Base-by-base conservation (phyloP, 37 sponge, comb jelly and placozoan genomes). In the Agelas oroides region DNA sequence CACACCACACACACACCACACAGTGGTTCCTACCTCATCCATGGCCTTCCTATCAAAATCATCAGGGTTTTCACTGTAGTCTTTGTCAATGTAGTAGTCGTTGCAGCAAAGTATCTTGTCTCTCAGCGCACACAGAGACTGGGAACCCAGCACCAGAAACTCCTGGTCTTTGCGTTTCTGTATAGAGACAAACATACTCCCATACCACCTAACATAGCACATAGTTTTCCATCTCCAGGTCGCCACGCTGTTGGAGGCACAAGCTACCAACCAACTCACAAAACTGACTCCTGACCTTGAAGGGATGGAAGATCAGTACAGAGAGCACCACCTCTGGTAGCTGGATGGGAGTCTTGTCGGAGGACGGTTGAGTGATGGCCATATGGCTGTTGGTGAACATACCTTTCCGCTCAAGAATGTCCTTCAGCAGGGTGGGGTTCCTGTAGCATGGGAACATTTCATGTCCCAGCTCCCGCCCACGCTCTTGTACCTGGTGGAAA, bases 241-340 rank as follows among this genome's bases (percentile, higher is more conserved):
- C n/a, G n/a, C n/a, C n/a, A n/a, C n/a, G n/a, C 27, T 35, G 37
- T 2, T 69, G 35, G 3, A 6, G 12, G 34, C 31, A 2, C 35
- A 8, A 69, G 8, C 37, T 46, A 46, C 46, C 8, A 46, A 46
- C 46, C 8, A 46, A 8, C 46, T 46, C 46, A 46, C 46, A 8
- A 8, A 8, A n/a, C n/a, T n/a, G n/a, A n/a, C n/a, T n/a, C 5
- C 34, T 53, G 39, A 89, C 89, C 72, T 77, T 89, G 19, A 75
- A 68, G 3, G 94, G 87, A 77, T 93, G 94, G 77, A 75, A 89
- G 25, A 89, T 33, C 24, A 67, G 31, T 27, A 93, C 69, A 30
- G 84, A 68, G 0, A 93, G 54, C 14, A 93, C 59, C 2, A 93
- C 87, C 79, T 93, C 90, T 23, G 64, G 53, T 0, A 34, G 59